Percentiles rank a stretch among this genome's conserved stretches.
These are phyloP conservation scores for Mugil cephalus DNA, from an alignment of 2,113 vertebrate species.

Conservation along the genomic window DNA sequence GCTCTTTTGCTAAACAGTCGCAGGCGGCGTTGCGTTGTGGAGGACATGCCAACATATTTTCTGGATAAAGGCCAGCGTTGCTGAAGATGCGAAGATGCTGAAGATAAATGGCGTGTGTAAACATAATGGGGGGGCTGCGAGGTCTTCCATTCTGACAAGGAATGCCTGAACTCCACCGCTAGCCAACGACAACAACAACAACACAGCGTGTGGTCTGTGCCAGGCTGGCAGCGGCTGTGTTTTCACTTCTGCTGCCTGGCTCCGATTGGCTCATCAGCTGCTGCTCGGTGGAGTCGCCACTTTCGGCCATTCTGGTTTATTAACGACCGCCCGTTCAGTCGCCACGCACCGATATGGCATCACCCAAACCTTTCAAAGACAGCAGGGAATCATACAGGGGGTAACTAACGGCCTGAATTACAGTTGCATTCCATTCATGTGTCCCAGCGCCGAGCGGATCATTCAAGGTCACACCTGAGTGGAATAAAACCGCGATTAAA, in stretches of 20 bases:
- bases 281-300: background rate
- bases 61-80: slow-evolving; percentile 47
- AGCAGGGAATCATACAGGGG: slow-evolving; percentile 19
- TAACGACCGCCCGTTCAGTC: background rate
- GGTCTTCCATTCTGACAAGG: slow-evolving; percentile 25
- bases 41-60: slow-evolving; percentile 66
- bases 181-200: slow-evolving; percentile 33
- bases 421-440: slow-evolving; percentile 17
- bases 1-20: slow-evolving; percentile 47
- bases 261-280: slow-evolving; percentile 24
- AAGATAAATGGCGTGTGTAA: slow-evolving; percentile 57
- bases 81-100: slow-evolving; percentile 55
- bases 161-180: slow-evolving; percentile 19
- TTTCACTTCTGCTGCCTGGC: background rate
- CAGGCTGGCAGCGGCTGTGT: slow-evolving; percentile 15
- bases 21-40: slow-evolving; percentile 45
- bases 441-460: background rate
- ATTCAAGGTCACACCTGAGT: slow-evolving; percentile 11
- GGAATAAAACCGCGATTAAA: slow-evolving; percentile 26
- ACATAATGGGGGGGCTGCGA: slow-evolving; percentile 43
- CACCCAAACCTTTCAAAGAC: background rate
- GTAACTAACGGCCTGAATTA: slow-evolving; percentile 29
- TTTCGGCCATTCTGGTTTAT: background rate
- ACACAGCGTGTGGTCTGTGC: background rate
- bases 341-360: background rate